Evolutionary conservation across 2,797 vertebrate species (phyloP).

Genomic region (Pangasius larnaudii): DNA sequence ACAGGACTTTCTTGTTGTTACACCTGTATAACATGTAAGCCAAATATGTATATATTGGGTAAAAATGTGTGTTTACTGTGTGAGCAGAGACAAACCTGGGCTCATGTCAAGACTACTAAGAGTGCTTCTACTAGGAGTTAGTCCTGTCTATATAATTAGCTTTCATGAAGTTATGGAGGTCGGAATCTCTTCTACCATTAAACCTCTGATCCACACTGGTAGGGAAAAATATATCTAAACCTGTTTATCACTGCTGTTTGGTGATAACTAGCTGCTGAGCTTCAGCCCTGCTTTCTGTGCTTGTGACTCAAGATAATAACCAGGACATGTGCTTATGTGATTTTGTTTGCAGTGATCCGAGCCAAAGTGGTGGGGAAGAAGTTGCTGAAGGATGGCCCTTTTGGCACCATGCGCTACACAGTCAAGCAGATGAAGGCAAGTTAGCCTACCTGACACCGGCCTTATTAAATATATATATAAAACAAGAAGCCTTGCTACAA

Average conservation of each 20-base stretch:
- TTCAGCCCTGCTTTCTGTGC: background rate
- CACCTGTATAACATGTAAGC: background rate
- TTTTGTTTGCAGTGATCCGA: constrained; percentile 85
- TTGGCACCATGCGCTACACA: constrained; percentile 93
- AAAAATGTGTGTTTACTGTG: background rate
- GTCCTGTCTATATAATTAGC: background rate
- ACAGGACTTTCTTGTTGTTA: background rate
- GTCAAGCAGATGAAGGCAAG: constrained; percentile 97
- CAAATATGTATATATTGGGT: no score
- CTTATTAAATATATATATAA: background rate
- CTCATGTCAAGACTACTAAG: background rate
- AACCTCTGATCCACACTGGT: background rate
- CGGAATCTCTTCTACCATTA: background rate
- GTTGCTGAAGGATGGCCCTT: constrained; percentile 89
- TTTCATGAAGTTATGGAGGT: background rate
- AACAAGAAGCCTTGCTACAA: background rate
- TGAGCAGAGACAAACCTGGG: background rate
- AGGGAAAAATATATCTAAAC: background rate
- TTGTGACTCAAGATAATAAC: constrained; percentile 31
- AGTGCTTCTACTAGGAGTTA: background rate
- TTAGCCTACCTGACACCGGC: background rate
- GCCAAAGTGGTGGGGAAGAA: constrained; percentile 98
- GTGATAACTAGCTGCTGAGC: background rate
- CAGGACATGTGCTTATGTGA: constrained; percentile 11
- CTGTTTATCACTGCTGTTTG: background rate